Evolutionary conservation across 2,888 invertebrate species (phyloP), one percentile per base, ranked within the genome.

Genomic region (Dusona sp.): DNA sequence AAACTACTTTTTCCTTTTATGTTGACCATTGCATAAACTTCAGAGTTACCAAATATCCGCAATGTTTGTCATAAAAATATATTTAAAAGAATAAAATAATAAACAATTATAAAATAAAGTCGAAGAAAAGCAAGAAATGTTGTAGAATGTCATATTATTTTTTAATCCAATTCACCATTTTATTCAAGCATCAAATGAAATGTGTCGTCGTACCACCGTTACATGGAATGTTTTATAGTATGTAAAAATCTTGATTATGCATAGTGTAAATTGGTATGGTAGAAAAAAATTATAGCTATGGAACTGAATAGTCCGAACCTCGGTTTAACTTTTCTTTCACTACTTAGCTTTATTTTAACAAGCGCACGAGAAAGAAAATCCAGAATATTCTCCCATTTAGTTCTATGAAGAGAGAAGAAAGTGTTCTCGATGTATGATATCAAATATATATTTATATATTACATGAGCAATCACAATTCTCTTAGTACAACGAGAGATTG

Each of bases 401-500:
- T 77, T 78, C 22, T 42, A 77, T 8, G 22, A 19, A 16, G 33
- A 54, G 80, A 22, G 13, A 78, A 57, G 74, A 42, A 74, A 85
- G 79, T 61, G 61, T 78, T 73, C 73, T 54, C 45, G 45, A 83
- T 84, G 73, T 78, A 73, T 78, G 80, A 81, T 84, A 79, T 78
- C 51, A 36, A 54, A 22, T 74, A 13, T 74, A 74, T 74, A 74
- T 54, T 54, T 36, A 72, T 72, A 68, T 33, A 22, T 68, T 68
- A 57, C n/a, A 42, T 72, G 19, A 22, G 65, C 67, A 78, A 83
- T 68, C 67, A 81, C 83, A 80, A 84, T 83, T 74, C 67, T 84
- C 84, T 48, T 38, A 65, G 75, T 82, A 87, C 79, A 64, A 70
- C 84, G 72, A 82, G 75, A 82, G 75, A 75, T 67, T 74, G 83